These are phyloP conservation scores for Choloepus hoffmanni DNA, from an alignment of 2,113 vertebrate genomes.

Conservation along the genomic window DNA sequence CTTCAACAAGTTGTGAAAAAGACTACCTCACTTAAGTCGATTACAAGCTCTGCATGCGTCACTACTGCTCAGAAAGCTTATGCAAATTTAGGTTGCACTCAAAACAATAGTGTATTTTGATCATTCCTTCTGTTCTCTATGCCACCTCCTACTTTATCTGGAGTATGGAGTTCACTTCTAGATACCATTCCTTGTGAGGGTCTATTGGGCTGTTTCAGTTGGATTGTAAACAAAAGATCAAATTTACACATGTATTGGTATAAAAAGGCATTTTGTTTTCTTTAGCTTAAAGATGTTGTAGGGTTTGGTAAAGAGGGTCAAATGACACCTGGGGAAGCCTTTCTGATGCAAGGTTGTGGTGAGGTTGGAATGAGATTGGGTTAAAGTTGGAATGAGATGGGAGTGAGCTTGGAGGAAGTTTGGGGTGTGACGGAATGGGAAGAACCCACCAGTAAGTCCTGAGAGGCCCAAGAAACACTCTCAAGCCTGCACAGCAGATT, in stretches of 20 bases:
- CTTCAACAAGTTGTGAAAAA: not conserved
- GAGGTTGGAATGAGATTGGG: not conserved
- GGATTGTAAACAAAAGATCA: not conserved
- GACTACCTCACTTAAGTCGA: not conserved
- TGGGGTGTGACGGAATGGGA: not conserved
- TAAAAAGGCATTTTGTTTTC: not conserved
- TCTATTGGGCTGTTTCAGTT: not conserved
- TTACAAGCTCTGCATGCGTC: not conserved
- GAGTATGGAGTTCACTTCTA: not conserved
- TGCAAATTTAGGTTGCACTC: not conserved
- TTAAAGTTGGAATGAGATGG: not conserved
- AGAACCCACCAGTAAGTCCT: not conserved
- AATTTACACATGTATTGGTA: not conserved
- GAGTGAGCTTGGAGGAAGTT: not conserved
- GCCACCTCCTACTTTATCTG: not conserved
- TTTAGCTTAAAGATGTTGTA: not conserved
- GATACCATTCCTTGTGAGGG: not conserved
- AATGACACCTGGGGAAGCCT: not conserved
- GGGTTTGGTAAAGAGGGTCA: not conserved
- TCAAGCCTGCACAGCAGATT: not conserved
- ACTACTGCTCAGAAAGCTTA: constrained; percentile 6
- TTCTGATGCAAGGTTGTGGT: not conserved
- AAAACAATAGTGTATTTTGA: not conserved
- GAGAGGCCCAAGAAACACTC: not conserved
- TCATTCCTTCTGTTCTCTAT: not conserved